phyloP scores from a whole-genome alignment of 2,888 invertebrate species.

The Bursaphelenchus okinawaensis region DNA sequence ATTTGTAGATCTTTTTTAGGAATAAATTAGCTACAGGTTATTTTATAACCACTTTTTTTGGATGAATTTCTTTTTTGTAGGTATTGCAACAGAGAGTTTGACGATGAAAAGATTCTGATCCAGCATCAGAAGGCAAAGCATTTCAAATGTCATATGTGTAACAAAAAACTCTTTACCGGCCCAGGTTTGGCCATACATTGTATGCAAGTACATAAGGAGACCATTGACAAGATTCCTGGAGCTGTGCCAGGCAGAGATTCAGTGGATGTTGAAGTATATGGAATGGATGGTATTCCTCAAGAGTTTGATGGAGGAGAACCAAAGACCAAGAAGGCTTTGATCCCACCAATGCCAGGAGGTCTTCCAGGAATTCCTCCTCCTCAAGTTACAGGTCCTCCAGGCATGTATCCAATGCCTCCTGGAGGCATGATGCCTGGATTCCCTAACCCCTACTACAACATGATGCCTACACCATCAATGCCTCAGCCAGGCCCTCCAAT shows the following conservation, averaged over 20 bases:
- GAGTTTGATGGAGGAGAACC: slow-evolving; percentile 60
- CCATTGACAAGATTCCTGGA: slow-evolving; percentile 98
- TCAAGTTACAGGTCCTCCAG: neutral
- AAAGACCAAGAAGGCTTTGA: slow-evolving; percentile 7
- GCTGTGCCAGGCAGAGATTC: slow-evolving; percentile 93
- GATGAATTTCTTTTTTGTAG: slow-evolving; percentile 62
- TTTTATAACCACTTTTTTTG: slow-evolving; percentile 2
- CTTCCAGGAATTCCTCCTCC: neutral
- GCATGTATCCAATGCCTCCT: slow-evolving; percentile 15
- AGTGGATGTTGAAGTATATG: slow-evolving; percentile 93
- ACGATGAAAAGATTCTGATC: slow-evolving; percentile 98
- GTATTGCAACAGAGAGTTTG: slow-evolving; percentile 99
- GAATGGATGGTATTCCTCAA: slow-evolving; percentile 98
- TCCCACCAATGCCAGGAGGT: neutral
- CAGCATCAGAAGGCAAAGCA: slow-evolving; percentile 99
- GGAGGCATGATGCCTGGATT: slow-evolving; percentile 10
- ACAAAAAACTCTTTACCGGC: slow-evolving; percentile 87
- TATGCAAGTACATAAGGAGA: slow-evolving; percentile 97
- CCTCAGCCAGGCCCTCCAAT: slow-evolving; percentile 21
- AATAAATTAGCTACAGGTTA: neutral
- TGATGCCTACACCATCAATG: slow-evolving; percentile 33
- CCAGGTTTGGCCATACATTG: slow-evolving; percentile 85
- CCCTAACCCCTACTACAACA: neutral
- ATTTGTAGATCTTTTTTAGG: slow-evolving; percentile 2
- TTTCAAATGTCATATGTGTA: slow-evolving; percentile 99